Evolutionary conservation across 2,113 vertebrate genomes (phyloP), one percentile per base, ranked within the genome.

Genomic region (Lasiurus borealis): DNA sequence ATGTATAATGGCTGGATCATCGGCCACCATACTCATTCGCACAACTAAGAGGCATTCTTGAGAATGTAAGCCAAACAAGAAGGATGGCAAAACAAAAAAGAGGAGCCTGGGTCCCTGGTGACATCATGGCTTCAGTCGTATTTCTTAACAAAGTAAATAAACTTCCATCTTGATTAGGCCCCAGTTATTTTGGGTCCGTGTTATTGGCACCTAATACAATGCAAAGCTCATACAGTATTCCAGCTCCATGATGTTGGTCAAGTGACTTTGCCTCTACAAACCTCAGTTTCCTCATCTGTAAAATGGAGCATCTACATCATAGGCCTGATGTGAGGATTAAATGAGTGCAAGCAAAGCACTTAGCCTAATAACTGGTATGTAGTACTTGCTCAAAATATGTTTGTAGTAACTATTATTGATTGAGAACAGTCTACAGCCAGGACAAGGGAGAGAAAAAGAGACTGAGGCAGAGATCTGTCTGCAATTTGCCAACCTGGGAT

Each of bases 271-370:
- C 46, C 50, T 86, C 48, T 50, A 6, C 23, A 29, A 80, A n/a
- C 34, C 95, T 86, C 88, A 54, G 81, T 87, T 64, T 92, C 44
- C n/a, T 71, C 76, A 40, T 50, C 57, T 75, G 57, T 40, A 21
- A 85, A 93, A 50, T 2, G 23, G 21, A 14, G 25, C 18, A n/a
- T 14, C 59, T 13, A 8, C 34, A 15, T 59, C 66, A 29, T 1
- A 25, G 85, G 80, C 19, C 34, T 23, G 16, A 4, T 66, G 13
- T 31, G 40, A 82, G 23, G 44, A 50, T 19, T 57, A 59, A 68
- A 27, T 19, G 62, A 76, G 21, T 14, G 7, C 16, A 54, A 40
- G 36, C 50, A 52, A 54, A 83, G 59, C 81, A 9, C 40, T 54
- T 40, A 48, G 68, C 34, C 52, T n/a, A n/a, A 48, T 2, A 6